These are phyloP conservation scores for Polyommatus iphigenia DNA, from an alignment of 2,888 invertebrate species.

Conservation along the genomic window DNA sequence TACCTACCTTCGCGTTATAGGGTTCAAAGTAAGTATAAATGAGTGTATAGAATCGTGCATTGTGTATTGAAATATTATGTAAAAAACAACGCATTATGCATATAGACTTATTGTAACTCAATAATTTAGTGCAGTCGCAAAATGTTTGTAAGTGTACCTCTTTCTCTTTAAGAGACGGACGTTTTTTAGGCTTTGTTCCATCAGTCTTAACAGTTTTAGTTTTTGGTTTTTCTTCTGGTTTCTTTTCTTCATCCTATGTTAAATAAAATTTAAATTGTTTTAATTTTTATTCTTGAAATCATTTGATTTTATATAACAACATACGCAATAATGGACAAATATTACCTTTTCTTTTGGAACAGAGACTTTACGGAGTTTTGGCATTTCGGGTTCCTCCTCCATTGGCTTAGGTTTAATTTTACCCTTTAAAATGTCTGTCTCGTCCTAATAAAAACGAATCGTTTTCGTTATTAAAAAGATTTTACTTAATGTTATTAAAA, in stretches of 20 bases:
- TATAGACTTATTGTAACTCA: conserved; percentile 3
- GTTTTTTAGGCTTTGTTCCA: conserved; percentile 66
- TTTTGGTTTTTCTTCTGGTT: conserved; percentile 73
- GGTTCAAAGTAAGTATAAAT: neutral
- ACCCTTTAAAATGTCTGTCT: conserved; percentile 69
- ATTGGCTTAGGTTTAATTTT: conserved; percentile 74
- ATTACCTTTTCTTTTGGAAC: conserved; percentile 71
- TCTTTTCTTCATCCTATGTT: conserved; percentile 69
- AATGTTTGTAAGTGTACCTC: conserved; percentile 56
- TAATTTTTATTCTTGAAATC: neutral
- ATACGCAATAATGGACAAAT: neutral
- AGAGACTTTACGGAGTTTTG: conserved; percentile 67
- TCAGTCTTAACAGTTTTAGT: conserved; percentile 65
- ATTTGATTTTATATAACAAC: neutral
- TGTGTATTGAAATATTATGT: neutral
- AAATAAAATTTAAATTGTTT: conserved; percentile 31
- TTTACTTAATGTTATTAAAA: neutral
- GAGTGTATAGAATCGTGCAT: conserved; percentile 28
- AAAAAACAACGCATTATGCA: conserved; percentile 6
- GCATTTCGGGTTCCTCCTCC: conserved; percentile 68
- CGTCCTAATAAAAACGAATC: conserved; percentile 59
- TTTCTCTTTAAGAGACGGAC: conserved; percentile 70
- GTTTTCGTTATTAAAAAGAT: conserved; percentile 31
- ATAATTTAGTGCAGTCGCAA: conserved; percentile 33
- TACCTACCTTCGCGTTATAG: conserved; percentile 16